Evolutionary conservation across 2,113 vertebrate genomes (phyloP).

Genomic region (Xyliphius kryptos): DNA sequence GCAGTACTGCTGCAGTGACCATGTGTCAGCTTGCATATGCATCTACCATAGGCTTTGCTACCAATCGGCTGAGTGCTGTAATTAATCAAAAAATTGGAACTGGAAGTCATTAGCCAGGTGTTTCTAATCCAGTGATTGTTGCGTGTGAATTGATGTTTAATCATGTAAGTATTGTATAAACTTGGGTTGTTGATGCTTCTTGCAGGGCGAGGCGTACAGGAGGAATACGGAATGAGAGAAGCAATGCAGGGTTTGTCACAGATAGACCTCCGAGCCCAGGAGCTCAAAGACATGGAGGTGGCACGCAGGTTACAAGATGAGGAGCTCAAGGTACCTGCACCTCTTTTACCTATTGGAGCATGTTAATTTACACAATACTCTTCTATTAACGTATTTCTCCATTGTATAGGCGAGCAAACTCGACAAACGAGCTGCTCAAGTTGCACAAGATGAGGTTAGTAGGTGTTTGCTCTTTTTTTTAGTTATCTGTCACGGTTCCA

Average conservation of each 20-base stretch:
- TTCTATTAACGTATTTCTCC: conserved; percentile 3
- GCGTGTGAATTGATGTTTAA: too few relatives aligned
- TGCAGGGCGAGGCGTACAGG: conserved; percentile 54
- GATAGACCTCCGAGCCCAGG: conserved; percentile 66
- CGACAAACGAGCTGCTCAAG: conserved; percentile 55
- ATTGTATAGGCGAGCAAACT: conserved; percentile 54
- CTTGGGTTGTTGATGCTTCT: conserved; percentile 8
- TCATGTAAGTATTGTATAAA: too few relatives aligned
- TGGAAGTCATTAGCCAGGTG: too few relatives aligned
- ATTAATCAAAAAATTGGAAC: too few relatives aligned
- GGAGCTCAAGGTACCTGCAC: conserved; percentile 73
- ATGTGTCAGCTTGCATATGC: too few relatives aligned
- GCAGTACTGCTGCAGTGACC: too few relatives aligned
- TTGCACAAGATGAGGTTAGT: conserved; percentile 79
- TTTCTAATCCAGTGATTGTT: too few relatives aligned
- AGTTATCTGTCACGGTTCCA: too few relatives aligned
- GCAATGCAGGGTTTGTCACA: conserved; percentile 58
- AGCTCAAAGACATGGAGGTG: conserved; percentile 83
- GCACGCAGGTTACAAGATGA: conserved; percentile 86
- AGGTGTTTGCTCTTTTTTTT: not conserved
- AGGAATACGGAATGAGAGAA: conserved; percentile 60
- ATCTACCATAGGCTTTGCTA: too few relatives aligned
- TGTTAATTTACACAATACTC: not conserved
- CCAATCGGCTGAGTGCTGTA: too few relatives aligned
- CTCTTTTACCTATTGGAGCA: not conserved